Percentiles rank a stretch among this genome's conserved stretches.
Evolutionary conservation across 2,888 invertebrate genomes (phyloP).

Genomic region (Mimumesa dahlbomi): DNA sequence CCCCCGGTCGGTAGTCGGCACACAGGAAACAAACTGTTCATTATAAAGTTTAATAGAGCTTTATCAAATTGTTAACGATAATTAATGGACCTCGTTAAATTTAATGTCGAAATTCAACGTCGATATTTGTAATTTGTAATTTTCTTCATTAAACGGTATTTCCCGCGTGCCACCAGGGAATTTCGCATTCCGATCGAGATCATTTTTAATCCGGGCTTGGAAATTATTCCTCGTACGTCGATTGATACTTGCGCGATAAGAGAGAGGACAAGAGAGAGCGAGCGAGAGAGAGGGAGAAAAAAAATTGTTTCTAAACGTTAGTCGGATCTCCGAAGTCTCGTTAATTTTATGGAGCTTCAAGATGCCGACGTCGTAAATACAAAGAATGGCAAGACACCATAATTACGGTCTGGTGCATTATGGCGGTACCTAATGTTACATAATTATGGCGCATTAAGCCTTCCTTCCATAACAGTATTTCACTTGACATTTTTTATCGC

Average conservation of each 20-base stretch:
- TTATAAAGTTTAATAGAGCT: conserved; percentile 9
- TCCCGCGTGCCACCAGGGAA: too few species aligned
- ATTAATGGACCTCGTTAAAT: conserved; percentile 31
- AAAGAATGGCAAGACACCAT: conserved; percentile 29
- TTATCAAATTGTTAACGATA: conserved; percentile 11
- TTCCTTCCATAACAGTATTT: conserved; percentile 46
- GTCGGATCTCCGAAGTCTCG: background rate
- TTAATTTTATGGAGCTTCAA: background rate
- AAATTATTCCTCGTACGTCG: too few species aligned
- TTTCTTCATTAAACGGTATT: conserved; percentile 1
- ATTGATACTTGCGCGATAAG: too few species aligned
- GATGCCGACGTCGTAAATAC: background rate
- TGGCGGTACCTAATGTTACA: conserved; percentile 29
- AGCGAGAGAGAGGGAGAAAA: too few species aligned
- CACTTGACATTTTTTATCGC: conserved; percentile 35
- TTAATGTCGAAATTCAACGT: conserved; percentile 19
- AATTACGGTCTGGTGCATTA: conserved; percentile 43
- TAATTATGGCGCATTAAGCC: conserved; percentile 53
- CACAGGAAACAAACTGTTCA: conserved; percentile 15
- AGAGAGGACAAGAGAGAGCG: too few species aligned
- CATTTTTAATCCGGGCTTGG: too few species aligned
- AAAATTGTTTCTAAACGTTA: too few species aligned
- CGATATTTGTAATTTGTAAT: conserved; percentile 9
- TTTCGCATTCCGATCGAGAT: too few species aligned
- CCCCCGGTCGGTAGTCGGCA: background rate